phyloP scores from a whole-genome alignment of 2,888 invertebrate species.

The Caenorhabditis sp. region DNA sequence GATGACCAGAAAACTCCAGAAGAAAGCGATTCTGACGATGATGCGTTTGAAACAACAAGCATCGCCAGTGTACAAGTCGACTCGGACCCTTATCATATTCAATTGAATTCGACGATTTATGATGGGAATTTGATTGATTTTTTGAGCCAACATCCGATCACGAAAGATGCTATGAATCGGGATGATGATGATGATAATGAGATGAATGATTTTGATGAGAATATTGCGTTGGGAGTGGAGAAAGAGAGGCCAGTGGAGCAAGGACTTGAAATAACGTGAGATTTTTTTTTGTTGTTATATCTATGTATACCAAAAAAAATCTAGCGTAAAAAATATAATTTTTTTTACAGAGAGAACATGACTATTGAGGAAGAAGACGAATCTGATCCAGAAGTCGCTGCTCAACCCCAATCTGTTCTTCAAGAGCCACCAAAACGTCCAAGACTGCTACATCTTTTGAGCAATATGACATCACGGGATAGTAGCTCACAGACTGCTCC shows the following conservation, averaged over 20 bases:
- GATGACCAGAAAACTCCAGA: conserved; percentile 23
- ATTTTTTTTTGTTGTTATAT: not conserved
- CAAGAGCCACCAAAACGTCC: conserved; percentile 35
- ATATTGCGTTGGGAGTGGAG: conserved; percentile 26
- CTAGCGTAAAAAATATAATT: not conserved
- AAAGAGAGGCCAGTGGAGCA: conserved; percentile 22
- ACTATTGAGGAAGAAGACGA: conserved; percentile 46
- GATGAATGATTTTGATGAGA: conserved; percentile 35
- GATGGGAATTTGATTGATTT: conserved; percentile 64
- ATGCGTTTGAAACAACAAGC: conserved; percentile 49
- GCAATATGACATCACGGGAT: conserved; percentile 31
- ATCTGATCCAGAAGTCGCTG: conserved; percentile 13
- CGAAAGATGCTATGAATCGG: conserved; percentile 50
- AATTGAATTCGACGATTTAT: conserved; percentile 61
- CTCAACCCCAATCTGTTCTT: conserved; percentile 5
- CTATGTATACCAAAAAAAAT: not conserved
- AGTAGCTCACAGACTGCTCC: conserved; percentile 41
- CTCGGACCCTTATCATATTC: conserved; percentile 75
- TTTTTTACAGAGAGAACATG: conserved; percentile 32
- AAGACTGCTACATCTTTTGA: conserved; percentile 39
- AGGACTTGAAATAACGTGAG: conserved; percentile 28
- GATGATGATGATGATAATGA: conserved; percentile 9
- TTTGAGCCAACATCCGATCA: conserved; percentile 63
- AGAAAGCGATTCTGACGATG: conserved; percentile 39
- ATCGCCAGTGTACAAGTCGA: conserved; percentile 55